Conservation (phyloP, 1,140 invertebrate species). For the Stenopsyche tienmushanensis region DNA sequence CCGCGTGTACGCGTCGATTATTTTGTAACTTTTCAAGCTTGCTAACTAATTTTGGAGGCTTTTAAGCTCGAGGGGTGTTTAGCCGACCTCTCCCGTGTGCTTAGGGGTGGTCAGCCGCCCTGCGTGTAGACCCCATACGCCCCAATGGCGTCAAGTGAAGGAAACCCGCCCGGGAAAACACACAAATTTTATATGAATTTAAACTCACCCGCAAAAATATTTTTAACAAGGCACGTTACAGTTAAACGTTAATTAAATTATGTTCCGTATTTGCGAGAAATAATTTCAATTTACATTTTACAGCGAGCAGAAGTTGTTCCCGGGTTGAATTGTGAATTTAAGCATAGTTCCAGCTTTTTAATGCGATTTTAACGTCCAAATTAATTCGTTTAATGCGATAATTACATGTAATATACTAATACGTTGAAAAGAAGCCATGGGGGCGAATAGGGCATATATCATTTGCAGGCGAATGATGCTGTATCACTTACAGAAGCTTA, state of each 20-base stretch:
- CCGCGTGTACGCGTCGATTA: constrained; percentile 6
- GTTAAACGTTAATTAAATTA: background rate
- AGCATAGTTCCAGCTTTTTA: too few relatives aligned
- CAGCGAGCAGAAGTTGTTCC: too few relatives aligned
- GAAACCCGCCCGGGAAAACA: background rate
- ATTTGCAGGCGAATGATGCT: too few relatives aligned
- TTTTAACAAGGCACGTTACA: background rate
- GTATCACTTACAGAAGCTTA: too few relatives aligned
- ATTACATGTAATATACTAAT: too few relatives aligned
- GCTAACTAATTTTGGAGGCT: constrained; percentile 22
- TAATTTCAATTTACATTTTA: too few relatives aligned
- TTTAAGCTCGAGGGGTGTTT: constrained; percentile 17
- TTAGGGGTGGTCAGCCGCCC: background rate
- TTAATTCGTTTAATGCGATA: too few relatives aligned
- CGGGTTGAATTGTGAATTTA: too few relatives aligned
- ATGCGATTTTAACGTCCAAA: too few relatives aligned
- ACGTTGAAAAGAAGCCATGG: too few relatives aligned
- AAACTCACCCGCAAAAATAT: background rate
- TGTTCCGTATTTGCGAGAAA: background rate
- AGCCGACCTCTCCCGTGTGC: background rate
- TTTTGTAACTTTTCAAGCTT: constrained; percentile 23
- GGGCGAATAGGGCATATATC: too few relatives aligned
- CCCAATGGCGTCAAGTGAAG: background rate
- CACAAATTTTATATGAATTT: background rate
- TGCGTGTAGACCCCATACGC: too few relatives aligned